Conservation (phyloP, 2,113 vertebrate species). For the Ammospiza nelsoni region DNA sequence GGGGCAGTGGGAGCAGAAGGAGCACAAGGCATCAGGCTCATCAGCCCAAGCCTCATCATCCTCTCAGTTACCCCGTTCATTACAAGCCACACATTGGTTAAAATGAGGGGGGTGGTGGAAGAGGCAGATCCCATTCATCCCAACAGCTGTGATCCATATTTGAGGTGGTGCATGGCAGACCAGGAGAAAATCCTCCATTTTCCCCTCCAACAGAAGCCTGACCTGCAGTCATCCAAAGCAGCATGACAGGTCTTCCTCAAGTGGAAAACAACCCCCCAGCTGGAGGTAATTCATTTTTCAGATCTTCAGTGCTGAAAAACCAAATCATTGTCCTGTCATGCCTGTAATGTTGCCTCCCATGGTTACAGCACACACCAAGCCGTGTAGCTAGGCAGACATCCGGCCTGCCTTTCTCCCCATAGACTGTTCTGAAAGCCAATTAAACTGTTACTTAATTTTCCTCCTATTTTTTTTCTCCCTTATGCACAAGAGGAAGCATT, state of each 20-base stretch:
- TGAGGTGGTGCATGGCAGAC: neutral
- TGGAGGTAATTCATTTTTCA: constrained; percentile 43
- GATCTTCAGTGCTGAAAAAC: constrained; percentile 19
- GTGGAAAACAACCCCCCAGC: neutral
- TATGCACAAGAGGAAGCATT: neutral
- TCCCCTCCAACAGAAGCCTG: neutral
- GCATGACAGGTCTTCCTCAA: neutral
- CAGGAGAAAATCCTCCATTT: neutral
- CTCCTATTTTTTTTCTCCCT: neutral
- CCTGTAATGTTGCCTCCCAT: constrained; percentile 50
- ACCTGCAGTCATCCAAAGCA: neutral
- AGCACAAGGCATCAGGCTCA: neutral
- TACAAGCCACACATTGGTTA: neutral
- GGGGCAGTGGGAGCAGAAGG: neutral
- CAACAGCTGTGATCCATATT: neutral
- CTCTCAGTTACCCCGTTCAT: neutral
- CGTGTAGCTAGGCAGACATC: constrained; percentile 44
- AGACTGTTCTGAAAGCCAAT: constrained; percentile 55
- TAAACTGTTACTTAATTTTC: constrained; percentile 59
- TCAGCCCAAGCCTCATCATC: neutral
- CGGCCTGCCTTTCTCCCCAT: constrained; percentile 1
- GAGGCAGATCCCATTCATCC: neutral
- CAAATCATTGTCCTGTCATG: constrained; percentile 39
- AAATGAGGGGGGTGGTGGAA: neutral
- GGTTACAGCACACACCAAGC: constrained; percentile 55